These are phyloP conservation scores for Dastarcus helophoroides DNA, from an alignment of 2,888 invertebrate genomes.

Conservation along the genomic window DNA sequence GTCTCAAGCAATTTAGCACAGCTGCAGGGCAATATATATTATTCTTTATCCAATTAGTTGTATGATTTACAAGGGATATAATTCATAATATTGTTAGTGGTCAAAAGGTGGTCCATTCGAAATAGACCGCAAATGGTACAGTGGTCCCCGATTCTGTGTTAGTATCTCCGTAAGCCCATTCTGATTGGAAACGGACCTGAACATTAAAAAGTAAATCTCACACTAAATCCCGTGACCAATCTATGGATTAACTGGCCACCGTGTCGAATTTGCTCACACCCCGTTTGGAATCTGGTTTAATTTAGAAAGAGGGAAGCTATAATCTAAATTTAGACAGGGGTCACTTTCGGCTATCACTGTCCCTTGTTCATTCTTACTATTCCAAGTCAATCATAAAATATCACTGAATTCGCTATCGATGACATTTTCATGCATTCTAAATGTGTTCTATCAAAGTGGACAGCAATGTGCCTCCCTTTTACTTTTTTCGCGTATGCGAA, in stretches of 20 bases:
- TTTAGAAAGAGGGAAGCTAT: slow-evolving; percentile 23
- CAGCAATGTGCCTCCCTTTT: slow-evolving; percentile 5
- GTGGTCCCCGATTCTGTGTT: too few species aligned
- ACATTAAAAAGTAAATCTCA: slow-evolving; percentile 38
- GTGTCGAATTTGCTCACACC: slow-evolving; percentile 28
- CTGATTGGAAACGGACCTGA: slow-evolving; percentile 34
- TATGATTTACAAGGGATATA: too few species aligned
- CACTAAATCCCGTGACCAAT: slow-evolving; percentile 36
- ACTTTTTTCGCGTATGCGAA: too few species aligned
- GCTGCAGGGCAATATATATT: too few species aligned
- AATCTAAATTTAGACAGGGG: slow-evolving; percentile 19
- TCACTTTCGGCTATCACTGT: slow-evolving; percentile 19
- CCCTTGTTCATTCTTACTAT: slow-evolving; percentile 23
- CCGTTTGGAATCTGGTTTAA: slow-evolving; percentile 32
- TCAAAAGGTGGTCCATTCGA: too few species aligned
- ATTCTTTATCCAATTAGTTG: too few species aligned
- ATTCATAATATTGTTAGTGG: too few species aligned
- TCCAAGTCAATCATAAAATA: slow-evolving; percentile 37
- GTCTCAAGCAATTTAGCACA: too few species aligned
- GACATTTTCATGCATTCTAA: slow-evolving; percentile 38
- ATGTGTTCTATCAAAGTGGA: slow-evolving; percentile 24
- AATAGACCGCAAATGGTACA: too few species aligned
- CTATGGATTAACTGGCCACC: slow-evolving; percentile 29
- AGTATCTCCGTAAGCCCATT: slow-evolving; percentile 29
- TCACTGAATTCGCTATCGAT: slow-evolving; percentile 33